Percentiles rank a stretch among this genome's conserved stretches.
Conservation (phyloP, 1,140 invertebrate genomes). For the Saccostrea cuccullata region DNA sequence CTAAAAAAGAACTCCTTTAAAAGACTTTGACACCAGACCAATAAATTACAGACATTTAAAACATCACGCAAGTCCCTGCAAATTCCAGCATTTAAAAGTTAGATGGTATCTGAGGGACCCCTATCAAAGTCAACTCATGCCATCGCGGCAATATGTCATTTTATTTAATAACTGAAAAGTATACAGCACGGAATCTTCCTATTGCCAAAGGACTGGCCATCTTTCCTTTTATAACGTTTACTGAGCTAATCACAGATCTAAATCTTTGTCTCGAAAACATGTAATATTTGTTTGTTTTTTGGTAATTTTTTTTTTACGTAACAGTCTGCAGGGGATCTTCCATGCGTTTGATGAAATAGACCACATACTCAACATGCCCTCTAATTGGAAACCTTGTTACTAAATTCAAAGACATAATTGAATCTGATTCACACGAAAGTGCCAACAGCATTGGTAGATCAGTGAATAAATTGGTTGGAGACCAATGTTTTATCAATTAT, state of each 20-base stretch:
- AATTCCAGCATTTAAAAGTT: neutral
- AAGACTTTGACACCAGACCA: neutral
- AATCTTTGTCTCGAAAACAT: no score
- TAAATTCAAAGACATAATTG: neutral
- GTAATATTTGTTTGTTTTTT: no score
- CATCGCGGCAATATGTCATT: neutral
- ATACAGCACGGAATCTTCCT: neutral
- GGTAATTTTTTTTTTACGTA: no score
- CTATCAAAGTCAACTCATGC: neutral
- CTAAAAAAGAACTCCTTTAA: neutral
- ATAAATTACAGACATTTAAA: neutral
- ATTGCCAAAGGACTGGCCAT: neutral
- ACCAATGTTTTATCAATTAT: constrained; percentile 12
- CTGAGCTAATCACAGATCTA: no score
- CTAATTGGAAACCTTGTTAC: neutral
- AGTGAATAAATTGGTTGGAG: constrained; percentile 6
- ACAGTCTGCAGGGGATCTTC: neutral
- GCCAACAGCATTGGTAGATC: neutral
- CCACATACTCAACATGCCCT: neutral
- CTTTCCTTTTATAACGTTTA: neutral
- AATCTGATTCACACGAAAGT: constrained; percentile 3
- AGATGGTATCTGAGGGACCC: neutral
- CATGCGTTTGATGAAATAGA: neutral
- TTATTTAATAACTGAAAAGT: neutral
- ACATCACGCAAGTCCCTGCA: neutral